These are phyloP conservation scores for Metaphire vulgaris DNA, from an alignment of 1,140 invertebrate species.

Conservation along the genomic window DNA sequence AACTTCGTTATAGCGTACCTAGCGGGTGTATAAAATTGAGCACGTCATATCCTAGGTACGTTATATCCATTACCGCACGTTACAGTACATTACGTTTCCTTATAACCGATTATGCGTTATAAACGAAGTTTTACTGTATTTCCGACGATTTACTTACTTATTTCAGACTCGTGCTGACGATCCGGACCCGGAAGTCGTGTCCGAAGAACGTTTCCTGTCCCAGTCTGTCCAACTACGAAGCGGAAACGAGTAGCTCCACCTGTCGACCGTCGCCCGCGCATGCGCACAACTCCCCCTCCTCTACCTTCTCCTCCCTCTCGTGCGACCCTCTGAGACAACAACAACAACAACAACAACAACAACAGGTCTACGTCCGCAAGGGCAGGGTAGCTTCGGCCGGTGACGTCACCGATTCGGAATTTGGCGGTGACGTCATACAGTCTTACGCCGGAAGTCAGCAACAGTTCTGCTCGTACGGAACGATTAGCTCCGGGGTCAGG, in stretches of 20 bases:
- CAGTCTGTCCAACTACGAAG: constrained; percentile 54
- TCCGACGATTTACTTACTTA: no score
- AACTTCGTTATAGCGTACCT: no score
- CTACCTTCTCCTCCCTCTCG: no score
- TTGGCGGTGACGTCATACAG: neutral
- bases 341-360: neutral
- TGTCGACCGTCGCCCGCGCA: constrained; percentile 35
- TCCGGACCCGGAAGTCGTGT: constrained; percentile 54
- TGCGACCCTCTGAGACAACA: neutral
- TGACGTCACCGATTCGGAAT: neutral
- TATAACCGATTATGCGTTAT: no score
- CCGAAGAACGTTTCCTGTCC: constrained; percentile 42
- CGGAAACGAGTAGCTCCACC: constrained; percentile 33
- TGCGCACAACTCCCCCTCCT: neutral
- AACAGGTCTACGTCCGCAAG: neutral
- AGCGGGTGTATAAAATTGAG: no score
- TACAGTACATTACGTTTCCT: no score
- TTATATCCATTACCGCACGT: no score
- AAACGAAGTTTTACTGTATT: no score
- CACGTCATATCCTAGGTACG: no score
- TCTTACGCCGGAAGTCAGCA: neutral
- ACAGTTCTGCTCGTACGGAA: neutral
- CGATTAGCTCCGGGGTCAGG: neutral
- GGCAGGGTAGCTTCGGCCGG: neutral
- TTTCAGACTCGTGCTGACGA: constrained; percentile 85